Evolutionary conservation across 2,888 invertebrate species (phyloP).

Genomic region (Kryphioiulus occultus): DNA sequence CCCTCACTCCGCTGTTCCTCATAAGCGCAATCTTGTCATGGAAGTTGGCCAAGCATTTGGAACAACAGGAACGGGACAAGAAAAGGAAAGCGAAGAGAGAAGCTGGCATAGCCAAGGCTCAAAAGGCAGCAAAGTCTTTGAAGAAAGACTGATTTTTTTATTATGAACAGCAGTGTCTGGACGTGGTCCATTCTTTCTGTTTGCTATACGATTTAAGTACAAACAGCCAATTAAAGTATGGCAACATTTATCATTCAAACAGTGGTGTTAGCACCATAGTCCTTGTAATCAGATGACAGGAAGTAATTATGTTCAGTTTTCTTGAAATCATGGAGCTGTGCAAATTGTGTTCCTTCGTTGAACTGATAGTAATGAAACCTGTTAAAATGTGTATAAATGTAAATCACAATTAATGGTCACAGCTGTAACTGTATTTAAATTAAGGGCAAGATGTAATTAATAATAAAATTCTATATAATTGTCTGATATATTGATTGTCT

Average conservation of each 20-base stretch:
- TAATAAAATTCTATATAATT: background rate
- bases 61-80: conserved; percentile 66
- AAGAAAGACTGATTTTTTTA: conserved; percentile 33
- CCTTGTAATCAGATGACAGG: background rate
- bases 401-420: background rate
- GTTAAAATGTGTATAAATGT: background rate
- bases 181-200: background rate
- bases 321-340: background rate
- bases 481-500: background rate
- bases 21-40: conserved; percentile 66
- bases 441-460: background rate
- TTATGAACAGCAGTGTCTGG: background rate
- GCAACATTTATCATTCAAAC: background rate
- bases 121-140: conserved; percentile 44
- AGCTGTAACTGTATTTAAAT: background rate
- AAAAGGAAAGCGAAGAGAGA: conserved; percentile 63
- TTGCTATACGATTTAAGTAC: background rate
- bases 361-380: background rate
- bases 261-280: background rate
- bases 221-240: background rate
- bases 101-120: conserved; percentile 60
- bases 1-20: conserved; percentile 66
- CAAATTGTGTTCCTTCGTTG: too few species aligned
- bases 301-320: background rate
- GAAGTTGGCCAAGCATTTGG: conserved; percentile 66